Evolutionary conservation across 2,797 vertebrate species (phyloP).

Genomic region (Amblyopsis hoosieri): DNA sequence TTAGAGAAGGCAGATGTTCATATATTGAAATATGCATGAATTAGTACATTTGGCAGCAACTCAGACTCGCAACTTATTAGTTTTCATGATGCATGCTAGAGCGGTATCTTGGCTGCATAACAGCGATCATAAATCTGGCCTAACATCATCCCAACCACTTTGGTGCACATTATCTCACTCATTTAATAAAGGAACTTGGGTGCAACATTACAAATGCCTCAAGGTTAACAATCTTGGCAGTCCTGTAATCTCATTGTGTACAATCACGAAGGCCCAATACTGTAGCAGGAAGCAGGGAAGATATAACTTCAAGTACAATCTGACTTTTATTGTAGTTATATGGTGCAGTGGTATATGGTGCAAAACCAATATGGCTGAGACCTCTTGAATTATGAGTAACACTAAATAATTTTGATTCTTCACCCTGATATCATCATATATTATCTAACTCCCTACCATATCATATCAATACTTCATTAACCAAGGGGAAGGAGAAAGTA

Average conservation of each 20-base stretch:
- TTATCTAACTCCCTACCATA: too few species aligned
- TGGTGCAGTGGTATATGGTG: too few species aligned
- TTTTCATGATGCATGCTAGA: constrained; percentile 62
- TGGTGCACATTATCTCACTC: constrained; percentile 56
- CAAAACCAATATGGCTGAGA: too few species aligned
- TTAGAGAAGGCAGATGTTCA: constrained; percentile 69
- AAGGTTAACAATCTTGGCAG: constrained; percentile 61
- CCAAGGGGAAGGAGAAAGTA: too few species aligned
- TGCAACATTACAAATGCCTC: constrained; percentile 56
- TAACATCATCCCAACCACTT: constrained; percentile 37
- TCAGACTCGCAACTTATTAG: constrained; percentile 51
- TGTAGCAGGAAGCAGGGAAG: too few species aligned
- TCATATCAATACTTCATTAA: too few species aligned
- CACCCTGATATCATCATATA: too few species aligned
- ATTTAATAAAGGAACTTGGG: constrained; percentile 49
- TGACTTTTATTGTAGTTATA: too few species aligned
- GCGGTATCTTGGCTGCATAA: constrained; percentile 42
- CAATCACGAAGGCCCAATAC: not conserved
- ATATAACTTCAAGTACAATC: too few species aligned
- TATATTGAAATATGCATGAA: constrained; percentile 77
- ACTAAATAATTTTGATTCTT: too few species aligned
- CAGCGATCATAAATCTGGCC: constrained; percentile 46
- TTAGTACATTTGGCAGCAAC: constrained; percentile 61
- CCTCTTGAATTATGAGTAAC: too few species aligned
- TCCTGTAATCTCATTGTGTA: constrained; percentile 26